Conservation (phyloP, 2,797 vertebrate species). For the Anableps anableps region DNA sequence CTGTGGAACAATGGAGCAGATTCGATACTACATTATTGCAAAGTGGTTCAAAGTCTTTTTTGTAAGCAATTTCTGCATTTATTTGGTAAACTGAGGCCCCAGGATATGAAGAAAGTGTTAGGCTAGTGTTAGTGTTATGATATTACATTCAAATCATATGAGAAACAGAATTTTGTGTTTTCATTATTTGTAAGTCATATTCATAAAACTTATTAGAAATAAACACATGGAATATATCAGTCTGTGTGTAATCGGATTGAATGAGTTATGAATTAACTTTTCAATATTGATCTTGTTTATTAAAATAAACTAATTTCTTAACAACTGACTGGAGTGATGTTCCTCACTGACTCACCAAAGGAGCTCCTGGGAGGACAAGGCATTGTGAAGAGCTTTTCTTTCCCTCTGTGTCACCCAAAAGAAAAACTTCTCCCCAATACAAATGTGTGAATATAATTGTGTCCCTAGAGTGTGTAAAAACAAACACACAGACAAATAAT, state of each 20-base stretch:
- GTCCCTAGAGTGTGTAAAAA: not conserved
- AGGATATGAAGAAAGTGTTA: too few species aligned
- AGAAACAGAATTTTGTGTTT: not conserved
- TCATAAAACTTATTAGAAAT: not conserved
- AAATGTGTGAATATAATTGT: not conserved
- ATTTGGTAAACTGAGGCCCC: not conserved
- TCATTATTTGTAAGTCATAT: not conserved
- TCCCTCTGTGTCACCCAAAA: not conserved
- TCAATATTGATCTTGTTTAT: not conserved
- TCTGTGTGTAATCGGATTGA: not conserved
- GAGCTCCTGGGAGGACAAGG: not conserved
- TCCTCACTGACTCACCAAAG: not conserved
- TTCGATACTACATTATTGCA: not conserved
- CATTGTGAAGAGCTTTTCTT: not conserved
- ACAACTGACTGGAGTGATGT: not conserved
- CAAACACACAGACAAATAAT: constrained; percentile 9
- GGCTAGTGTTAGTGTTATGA: not conserved
- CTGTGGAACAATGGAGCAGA: not conserved
- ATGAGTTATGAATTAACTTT: not conserved
- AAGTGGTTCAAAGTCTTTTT: not conserved
- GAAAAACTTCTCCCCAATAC: not conserved
- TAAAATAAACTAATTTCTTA: not conserved
- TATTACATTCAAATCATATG: not conserved
- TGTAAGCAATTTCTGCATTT: not conserved
- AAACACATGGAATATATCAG: not conserved